Evolutionary conservation across 2,113 vertebrate species (phyloP).

Genomic region (Piprites chloris): DNA sequence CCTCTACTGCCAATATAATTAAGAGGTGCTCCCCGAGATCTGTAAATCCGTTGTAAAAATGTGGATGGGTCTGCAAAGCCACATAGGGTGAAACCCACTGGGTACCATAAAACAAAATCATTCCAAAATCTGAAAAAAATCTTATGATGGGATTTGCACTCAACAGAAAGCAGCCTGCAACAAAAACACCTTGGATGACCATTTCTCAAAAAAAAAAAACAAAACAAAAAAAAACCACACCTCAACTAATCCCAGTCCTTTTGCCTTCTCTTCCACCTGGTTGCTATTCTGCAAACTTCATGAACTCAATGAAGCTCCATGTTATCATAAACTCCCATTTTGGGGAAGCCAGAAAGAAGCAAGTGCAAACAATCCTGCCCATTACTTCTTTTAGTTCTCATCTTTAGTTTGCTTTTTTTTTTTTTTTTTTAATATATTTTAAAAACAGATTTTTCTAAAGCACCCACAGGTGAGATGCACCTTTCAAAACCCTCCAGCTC

Average conservation of each 20-base stretch:
- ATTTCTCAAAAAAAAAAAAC: neutral
- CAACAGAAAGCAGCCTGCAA: neutral
- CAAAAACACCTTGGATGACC: neutral
- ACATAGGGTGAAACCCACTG: neutral
- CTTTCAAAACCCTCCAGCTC: neutral
- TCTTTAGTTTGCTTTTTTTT: neutral
- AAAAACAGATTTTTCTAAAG: neutral
- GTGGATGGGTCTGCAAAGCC: neutral
- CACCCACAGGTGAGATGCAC: neutral
- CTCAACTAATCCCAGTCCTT: neutral
- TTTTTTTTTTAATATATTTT: neutral
- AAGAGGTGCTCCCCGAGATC: neutral
- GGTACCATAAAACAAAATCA: neutral
- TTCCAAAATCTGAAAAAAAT: neutral
- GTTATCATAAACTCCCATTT: fast-evolving
- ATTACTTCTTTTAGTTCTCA: neutral
- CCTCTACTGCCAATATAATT: neutral
- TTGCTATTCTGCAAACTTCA: neutral
- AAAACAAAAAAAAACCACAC: no score
- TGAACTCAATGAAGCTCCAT: neutral
- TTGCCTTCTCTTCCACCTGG: neutral
- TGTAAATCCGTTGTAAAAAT: neutral
- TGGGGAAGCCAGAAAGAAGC: neutral
- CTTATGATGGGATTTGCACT: neutral
- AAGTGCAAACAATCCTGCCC: neutral